Percentiles rank a stretch among this genome's conserved stretches.
phyloP scores from a whole-genome alignment of 92 coral and sea anemone genomes.

The Chrysogorgia sp. region DNA sequence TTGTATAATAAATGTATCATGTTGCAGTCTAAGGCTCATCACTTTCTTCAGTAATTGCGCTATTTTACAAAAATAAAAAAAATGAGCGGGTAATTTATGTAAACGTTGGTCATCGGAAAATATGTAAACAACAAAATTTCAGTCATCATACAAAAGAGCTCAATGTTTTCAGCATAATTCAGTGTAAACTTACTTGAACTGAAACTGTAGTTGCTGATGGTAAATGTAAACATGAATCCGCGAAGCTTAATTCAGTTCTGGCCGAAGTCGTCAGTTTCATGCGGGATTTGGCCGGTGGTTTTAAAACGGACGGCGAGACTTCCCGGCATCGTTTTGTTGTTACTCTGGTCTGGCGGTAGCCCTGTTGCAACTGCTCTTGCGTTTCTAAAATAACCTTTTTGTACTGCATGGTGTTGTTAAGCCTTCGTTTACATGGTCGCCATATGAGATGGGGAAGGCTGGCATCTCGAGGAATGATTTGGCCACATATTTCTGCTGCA shows the following conservation, averaged over 20 bases:
- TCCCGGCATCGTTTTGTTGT: not conserved
- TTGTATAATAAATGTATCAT: no score
- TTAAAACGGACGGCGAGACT: slow-evolving; percentile 3
- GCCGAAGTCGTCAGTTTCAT: not conserved
- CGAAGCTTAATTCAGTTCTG: not conserved
- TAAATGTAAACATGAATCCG: not conserved
- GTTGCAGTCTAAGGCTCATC: no score
- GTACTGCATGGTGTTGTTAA: no score
- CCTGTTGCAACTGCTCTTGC: not conserved
- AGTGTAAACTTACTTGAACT: no score
- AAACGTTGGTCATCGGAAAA: not conserved
- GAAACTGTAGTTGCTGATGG: not conserved
- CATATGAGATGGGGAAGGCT: no score
- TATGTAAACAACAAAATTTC: not conserved
- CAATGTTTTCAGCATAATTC: no score
- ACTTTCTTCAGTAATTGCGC: not conserved
- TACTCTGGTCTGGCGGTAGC: not conserved
- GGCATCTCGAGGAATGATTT: no score
- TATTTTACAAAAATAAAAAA: not conserved
- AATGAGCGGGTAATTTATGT: not conserved
- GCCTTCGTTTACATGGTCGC: no score
- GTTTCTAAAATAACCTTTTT: not conserved
- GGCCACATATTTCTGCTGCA: no score
- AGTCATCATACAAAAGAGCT: not conserved
- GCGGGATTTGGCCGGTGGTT: not conserved